Percentiles rank a stretch among this genome's conserved stretches.
Conservation (phyloP, 2,113 vertebrate genomes). For the Rana temporaria region DNA sequence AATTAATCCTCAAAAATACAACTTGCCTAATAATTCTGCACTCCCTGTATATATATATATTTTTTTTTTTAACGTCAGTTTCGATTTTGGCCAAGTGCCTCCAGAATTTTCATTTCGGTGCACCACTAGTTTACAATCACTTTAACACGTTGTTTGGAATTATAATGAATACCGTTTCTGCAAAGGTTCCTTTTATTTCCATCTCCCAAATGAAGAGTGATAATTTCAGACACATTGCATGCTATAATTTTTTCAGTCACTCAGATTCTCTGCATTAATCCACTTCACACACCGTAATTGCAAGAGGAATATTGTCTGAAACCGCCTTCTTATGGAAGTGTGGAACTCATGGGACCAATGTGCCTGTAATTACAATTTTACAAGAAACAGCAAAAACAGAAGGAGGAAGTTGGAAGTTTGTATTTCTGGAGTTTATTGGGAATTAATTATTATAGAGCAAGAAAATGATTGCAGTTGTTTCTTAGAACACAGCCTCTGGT, state of each 20-base stretch:
- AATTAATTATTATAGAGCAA: neutral
- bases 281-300: constrained; percentile 48
- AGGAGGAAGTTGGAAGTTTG: constrained; percentile 9
- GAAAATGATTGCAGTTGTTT: neutral
- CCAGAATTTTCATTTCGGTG: too few species aligned
- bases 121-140: too few species aligned
- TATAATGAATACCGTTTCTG: neutral
- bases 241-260: constrained; percentile 35
- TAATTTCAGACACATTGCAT: constrained; percentile 34
- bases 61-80: too few species aligned
- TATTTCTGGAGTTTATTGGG: constrained; percentile 10
- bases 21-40: too few species aligned
- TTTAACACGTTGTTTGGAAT: neutral
- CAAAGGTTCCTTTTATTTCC: constrained; percentile 11
- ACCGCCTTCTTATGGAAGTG: constrained; percentile 22
- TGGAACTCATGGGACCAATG: constrained; percentile 44
- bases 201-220: constrained; percentile 37
- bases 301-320: constrained; percentile 33
- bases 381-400: constrained; percentile 6
- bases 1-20: too few species aligned
- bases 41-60: too few species aligned
- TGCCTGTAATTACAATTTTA: constrained; percentile 43
- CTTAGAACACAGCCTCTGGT: neutral
- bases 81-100: too few species aligned
- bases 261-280: constrained; percentile 34